Evolutionary conservation across 2,797 vertebrate genomes (phyloP).

Genomic region (Bufotes viridis): DNA sequence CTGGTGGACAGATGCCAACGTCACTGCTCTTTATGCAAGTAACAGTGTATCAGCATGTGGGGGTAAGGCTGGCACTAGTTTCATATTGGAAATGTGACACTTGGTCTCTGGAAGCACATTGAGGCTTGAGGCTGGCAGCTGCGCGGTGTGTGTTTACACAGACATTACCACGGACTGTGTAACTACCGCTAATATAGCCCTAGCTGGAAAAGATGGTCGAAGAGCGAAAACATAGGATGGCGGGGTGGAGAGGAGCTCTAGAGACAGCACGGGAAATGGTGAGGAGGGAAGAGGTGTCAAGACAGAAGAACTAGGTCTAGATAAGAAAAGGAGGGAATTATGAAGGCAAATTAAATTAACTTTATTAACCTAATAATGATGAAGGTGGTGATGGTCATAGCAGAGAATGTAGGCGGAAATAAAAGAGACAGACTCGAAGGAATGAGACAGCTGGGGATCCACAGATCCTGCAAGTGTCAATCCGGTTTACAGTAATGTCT

Average conservation of each 20-base stretch:
- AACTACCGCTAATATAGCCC: constrained; percentile 36
- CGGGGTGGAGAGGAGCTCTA: background rate
- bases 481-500: constrained; percentile 38
- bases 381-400: background rate
- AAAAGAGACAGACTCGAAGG: constrained; percentile 5
- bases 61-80: constrained; percentile 20
- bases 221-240: background rate
- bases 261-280: background rate
- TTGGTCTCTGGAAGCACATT: constrained; percentile 23
- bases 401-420: background rate
- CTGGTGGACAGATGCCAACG: background rate
- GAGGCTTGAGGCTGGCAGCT: constrained; percentile 37
- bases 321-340: background rate
- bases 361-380: background rate
- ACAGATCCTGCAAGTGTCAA: background rate
- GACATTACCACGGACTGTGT: constrained; percentile 44
- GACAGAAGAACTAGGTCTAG: background rate
- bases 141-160: constrained; percentile 47
- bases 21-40: background rate
- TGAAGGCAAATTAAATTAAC: background rate
- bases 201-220: constrained; percentile 30
- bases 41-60: background rate
- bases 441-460: constrained; percentile 28
- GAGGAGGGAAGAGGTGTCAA: background rate
- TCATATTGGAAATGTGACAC: constrained; percentile 26